Base-by-base conservation (phyloP, 2,113 vertebrate genomes). In the Clarias batrachus region DNA sequence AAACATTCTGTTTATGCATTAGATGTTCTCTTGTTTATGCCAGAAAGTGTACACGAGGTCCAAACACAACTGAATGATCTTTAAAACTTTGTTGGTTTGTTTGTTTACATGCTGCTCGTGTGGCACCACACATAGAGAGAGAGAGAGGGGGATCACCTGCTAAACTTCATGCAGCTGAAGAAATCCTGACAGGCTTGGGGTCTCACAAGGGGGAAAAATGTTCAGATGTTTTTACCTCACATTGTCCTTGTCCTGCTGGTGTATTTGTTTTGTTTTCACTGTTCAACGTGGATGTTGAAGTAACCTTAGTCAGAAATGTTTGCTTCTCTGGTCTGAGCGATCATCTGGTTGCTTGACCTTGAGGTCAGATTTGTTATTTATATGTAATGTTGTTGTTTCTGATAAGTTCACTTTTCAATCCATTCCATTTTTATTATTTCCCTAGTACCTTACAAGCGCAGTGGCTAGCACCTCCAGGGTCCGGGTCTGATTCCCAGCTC, bases 91-190 rank as follows among this genome's bases (percentile, higher is more conserved):
- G 14, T 48, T 25, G 7, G 12, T 1, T 57, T 8, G n/a, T 76
- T 66, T 85, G 84, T 85, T 85, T 79, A 79, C 84, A 79, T 78
- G 59, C n/a, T 5, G 33, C 9, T 27, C 59, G 10, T 52, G 57
- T 0, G 71, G 30, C 21, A 57, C 9, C 25, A 52, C 3, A 59
- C 4, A 33, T 33, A 41, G 41, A 41, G 41, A 41, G 41, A 41
- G 41, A 41, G 41, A 41, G 41, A 41, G 41, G 8, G 48, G 33
- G n/a, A 17, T 80, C 84, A 85, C 59, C 73, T 65, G 73, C 25
- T 1, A 16, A 56, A 6, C 73, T n/a, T 54, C 59, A 65, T 14
- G 65, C 17, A 52, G 1, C 25, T 27, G 57, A 41, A 62, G 2
- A 14, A 52, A 19, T 16, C 7, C 13, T 52, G 62, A 3, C 81